These are phyloP conservation scores for Eurois occulta DNA, from an alignment of 2,888 invertebrate species.

Conservation along the genomic window DNA sequence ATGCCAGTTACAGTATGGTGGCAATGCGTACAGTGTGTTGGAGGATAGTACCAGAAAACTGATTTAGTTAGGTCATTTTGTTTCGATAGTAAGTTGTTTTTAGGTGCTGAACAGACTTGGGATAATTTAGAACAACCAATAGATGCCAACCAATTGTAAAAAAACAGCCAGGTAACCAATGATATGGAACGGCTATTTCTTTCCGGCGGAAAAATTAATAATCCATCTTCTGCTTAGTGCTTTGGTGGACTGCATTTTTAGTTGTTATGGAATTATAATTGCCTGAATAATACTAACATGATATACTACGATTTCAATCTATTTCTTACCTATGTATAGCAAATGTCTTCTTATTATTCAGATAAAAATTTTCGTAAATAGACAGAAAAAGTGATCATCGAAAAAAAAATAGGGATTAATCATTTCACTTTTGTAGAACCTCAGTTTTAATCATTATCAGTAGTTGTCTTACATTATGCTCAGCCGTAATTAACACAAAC, in stretches of 20 bases:
- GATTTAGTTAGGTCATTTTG: neutral
- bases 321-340: neutral
- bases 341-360: neutral
- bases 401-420: neutral
- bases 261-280: neutral
- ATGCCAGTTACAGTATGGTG: slow-evolving; percentile 69
- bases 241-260: neutral
- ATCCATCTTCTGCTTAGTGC: neutral
- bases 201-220: neutral
- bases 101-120: neutral
- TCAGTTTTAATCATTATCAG: neutral
- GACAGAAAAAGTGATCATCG: neutral
- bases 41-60: neutral
- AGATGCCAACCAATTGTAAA: neutral
- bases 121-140: neutral
- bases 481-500: neutral
- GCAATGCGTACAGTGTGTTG: slow-evolving; percentile 42
- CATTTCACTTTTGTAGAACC: neutral
- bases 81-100: neutral
- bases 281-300: neutral
- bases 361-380: neutral
- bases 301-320: neutral
- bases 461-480: neutral
- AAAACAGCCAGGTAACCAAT: neutral
- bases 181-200: neutral